Evolutionary conservation across 2,797 vertebrate species (phyloP).

Genomic region (Premnoplex brunnescens): DNA sequence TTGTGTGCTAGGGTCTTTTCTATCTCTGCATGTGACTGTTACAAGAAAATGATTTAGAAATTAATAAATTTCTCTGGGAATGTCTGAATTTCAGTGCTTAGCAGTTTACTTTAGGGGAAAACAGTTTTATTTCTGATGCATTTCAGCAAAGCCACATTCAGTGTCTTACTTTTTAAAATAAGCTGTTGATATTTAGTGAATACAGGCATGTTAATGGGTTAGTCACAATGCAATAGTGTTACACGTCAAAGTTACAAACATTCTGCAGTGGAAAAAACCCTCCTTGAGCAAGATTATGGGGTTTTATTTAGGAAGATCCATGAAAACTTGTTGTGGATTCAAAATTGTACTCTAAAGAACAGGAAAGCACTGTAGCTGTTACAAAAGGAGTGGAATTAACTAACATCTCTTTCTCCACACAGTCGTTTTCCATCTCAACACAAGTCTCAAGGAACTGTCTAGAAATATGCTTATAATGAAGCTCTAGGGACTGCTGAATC

Average conservation of each 20-base stretch:
- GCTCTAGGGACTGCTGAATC: not conserved
- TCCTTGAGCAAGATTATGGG: not conserved
- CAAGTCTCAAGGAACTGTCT: not conserved
- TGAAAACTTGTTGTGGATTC: not conserved
- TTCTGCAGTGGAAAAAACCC: not conserved
- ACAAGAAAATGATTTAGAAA: not conserved
- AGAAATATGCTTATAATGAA: not conserved
- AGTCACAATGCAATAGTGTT: not conserved
- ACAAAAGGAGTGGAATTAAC: not conserved
- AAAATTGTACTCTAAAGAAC: not conserved
- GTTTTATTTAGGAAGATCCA: not conserved
- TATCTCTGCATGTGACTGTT: fast-evolving
- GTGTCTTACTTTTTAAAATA: not conserved
- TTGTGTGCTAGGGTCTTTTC: not conserved
- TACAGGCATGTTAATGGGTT: not conserved
- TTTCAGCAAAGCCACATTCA: not conserved
- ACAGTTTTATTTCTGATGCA: not conserved
- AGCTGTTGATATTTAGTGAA: not conserved
- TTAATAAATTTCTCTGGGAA: not conserved
- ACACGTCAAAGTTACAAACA: not conserved
- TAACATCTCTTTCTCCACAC: not conserved
- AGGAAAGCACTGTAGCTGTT: not conserved
- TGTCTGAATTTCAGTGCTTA: not conserved
- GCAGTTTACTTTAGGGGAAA: not conserved
- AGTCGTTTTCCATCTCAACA: not conserved